Conservation (phyloP, 2,113 vertebrate species). For the Aptenodytes forsteri region DNA sequence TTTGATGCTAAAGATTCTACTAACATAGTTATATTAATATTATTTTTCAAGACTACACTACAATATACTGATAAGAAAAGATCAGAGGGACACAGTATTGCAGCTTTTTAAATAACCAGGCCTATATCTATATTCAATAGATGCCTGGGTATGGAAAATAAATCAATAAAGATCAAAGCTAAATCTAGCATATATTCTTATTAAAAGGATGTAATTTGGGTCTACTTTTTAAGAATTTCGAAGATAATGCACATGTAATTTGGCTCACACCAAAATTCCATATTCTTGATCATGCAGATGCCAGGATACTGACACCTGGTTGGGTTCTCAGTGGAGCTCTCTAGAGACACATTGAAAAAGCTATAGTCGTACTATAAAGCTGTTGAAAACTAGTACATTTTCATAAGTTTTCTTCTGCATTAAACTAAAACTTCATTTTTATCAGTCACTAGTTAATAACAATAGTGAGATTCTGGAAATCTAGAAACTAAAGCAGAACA, state of each 20-base stretch:
- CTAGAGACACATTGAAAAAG: background rate
- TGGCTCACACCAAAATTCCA: background rate
- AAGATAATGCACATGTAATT: background rate
- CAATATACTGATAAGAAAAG: background rate
- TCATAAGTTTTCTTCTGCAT: background rate
- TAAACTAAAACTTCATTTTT: background rate
- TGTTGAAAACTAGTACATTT: background rate
- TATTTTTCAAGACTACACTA: background rate
- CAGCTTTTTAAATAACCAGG: background rate
- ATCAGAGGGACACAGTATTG: background rate
- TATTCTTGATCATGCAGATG: background rate
- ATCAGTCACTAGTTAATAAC: background rate
- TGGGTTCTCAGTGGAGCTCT: background rate
- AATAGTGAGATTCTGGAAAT: background rate
- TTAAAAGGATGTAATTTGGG: background rate
- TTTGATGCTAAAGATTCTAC: background rate
- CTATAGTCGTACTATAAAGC: background rate
- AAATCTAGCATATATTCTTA: background rate
- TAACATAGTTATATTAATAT: background rate
- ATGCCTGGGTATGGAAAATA: background rate
- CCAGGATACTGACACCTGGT: background rate
- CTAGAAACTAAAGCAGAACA: background rate
- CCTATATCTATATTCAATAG: background rate
- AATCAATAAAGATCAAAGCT: background rate
- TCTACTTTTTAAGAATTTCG: background rate